A percentile compares a stretch with the other conserved stretches of the same genome.
These are phyloP conservation scores for Murina feae DNA, from an alignment of 2,113 vertebrate genomes.

Conservation along the genomic window DNA sequence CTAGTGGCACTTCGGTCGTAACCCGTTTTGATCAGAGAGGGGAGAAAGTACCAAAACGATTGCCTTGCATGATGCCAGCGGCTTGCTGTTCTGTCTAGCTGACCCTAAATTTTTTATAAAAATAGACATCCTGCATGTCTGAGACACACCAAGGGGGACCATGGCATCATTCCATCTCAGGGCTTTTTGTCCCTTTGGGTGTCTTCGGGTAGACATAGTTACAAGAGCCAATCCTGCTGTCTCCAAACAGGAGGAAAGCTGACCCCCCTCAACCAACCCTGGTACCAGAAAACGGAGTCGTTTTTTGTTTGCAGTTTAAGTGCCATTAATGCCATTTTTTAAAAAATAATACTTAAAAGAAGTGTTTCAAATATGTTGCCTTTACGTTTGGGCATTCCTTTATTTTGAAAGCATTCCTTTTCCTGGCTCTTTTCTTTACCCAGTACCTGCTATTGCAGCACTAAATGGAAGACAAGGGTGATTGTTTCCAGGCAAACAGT, in stretches of 20 bases:
- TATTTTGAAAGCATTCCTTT: conserved; percentile 34
- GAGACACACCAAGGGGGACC: conserved; percentile 67
- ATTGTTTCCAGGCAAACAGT: conserved; percentile 42
- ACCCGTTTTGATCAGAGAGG: conserved; percentile 69
- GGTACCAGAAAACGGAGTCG: conserved; percentile 62
- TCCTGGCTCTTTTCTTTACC: conserved; percentile 28
- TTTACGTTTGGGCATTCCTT: conserved; percentile 52
- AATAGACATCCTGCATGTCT: conserved; percentile 66
- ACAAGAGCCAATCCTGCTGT: conserved; percentile 57
- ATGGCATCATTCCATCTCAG: conserved; percentile 80
- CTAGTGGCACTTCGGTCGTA: conserved; percentile 68
- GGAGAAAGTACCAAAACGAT: conserved; percentile 73
- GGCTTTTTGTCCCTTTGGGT: conserved; percentile 77
- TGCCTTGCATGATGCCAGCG: conserved; percentile 81
- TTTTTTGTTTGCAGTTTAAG: conserved; percentile 85
- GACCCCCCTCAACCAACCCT: neutral
- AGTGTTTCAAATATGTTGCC: conserved; percentile 69
- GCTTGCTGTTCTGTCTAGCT: conserved; percentile 77
- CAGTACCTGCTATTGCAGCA: neutral
- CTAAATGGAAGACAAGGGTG: neutral
- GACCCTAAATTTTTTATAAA: conserved; percentile 68
- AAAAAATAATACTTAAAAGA: conserved; percentile 75
- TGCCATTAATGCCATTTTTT: conserved; percentile 82
- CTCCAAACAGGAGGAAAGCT: conserved; percentile 50
- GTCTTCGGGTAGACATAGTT: conserved; percentile 68